Evolutionary conservation across 2,113 vertebrate genomes (phyloP).

Genomic region (Canis aureus): DNA sequence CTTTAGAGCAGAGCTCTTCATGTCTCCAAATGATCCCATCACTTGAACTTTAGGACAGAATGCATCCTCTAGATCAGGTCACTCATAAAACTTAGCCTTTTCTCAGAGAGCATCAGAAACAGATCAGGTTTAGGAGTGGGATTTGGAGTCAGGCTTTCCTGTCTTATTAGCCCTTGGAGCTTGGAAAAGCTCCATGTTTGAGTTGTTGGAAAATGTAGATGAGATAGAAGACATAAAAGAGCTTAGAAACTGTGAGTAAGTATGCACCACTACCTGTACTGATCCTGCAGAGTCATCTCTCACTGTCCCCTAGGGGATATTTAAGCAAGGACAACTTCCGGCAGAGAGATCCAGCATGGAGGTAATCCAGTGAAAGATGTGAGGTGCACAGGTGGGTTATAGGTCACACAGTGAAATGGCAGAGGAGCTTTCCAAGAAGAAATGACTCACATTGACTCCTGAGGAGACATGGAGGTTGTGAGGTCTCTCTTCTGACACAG

Average conservation of each 20-base stretch:
- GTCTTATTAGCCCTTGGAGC: not conserved
- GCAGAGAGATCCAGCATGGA: not conserved
- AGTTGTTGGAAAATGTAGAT: not conserved
- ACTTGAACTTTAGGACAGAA: not conserved
- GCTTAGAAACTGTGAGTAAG: not conserved
- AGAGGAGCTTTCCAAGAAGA: not conserved
- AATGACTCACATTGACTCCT: not conserved
- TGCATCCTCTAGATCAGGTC: no score
- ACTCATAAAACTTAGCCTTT: not conserved
- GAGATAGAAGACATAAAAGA: not conserved
- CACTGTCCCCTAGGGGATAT: not conserved
- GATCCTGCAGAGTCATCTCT: not conserved
- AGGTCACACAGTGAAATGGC: not conserved
- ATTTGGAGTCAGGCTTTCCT: not conserved
- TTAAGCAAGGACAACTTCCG: not conserved
- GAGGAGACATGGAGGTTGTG: not conserved
- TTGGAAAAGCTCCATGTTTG: not conserved
- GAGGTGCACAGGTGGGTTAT: not conserved
- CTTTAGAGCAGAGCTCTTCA: not conserved
- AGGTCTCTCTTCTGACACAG: not conserved
- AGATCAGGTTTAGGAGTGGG: accelerated
- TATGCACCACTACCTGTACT: accelerated
- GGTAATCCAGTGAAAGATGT: accelerated
- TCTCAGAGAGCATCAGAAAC: not conserved
- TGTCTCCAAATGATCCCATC: not conserved